Evolutionary conservation across 2,888 invertebrate species (phyloP).

Genomic region (Nephrotoma guestfalica): DNA sequence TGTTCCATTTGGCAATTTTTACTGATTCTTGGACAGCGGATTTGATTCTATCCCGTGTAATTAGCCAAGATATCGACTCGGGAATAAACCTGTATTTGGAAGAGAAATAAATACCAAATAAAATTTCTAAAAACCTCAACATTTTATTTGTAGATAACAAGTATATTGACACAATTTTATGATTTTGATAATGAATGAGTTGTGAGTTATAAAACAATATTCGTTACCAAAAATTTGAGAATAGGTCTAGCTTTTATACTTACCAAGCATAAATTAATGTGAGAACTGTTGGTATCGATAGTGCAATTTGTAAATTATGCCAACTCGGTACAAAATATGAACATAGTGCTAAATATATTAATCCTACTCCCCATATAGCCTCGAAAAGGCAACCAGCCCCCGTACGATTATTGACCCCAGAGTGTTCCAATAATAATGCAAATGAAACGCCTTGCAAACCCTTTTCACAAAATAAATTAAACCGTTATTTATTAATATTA

Average conservation of each 20-base stretch:
- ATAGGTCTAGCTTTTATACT: no score
- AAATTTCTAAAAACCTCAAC: background rate
- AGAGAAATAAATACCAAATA: background rate
- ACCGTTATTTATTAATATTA: background rate
- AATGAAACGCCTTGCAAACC: conserved; percentile 36
- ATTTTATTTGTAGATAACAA: background rate
- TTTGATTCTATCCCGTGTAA: conserved; percentile 22
- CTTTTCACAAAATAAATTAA: conserved; percentile 8
- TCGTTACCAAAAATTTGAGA: no score
- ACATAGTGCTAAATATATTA: conserved; percentile 31
- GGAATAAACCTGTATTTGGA: conserved; percentile 20
- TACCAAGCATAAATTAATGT: conserved; percentile 32
- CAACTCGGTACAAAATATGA: conserved; percentile 36
- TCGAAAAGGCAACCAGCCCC: conserved; percentile 33
- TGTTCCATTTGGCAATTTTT: conserved; percentile 24
- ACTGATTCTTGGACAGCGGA: conserved; percentile 25
- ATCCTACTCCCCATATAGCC: conserved; percentile 33
- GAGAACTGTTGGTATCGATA: conserved; percentile 33
- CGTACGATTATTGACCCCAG: conserved; percentile 32
- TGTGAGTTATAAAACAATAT: background rate
- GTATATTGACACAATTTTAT: background rate
- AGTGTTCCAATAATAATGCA: conserved; percentile 35
- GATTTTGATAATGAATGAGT: background rate
- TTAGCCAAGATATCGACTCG: conserved; percentile 30
- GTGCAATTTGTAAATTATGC: conserved; percentile 35